phyloP scores from a whole-genome alignment of 2,113 vertebrate species.

The Talpa occidentalis region DNA sequence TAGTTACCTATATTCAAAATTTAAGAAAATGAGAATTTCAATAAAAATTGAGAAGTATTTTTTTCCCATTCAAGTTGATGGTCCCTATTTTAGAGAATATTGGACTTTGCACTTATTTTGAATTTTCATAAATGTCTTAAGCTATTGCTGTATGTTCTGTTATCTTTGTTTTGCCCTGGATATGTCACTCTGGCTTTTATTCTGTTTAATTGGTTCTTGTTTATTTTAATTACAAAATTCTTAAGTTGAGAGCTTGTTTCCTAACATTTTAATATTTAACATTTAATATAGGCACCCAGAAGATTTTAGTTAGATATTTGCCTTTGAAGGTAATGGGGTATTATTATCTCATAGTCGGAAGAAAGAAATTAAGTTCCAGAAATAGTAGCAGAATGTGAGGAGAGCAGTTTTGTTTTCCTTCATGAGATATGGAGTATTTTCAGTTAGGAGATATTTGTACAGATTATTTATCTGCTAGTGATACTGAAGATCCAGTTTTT shows the following conservation, averaged over 20 bases:
- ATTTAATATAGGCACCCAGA: too few relatives aligned
- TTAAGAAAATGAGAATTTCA: background rate
- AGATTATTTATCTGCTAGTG: background rate
- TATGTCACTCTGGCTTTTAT: background rate
- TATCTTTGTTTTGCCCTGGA: background rate
- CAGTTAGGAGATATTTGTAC: background rate
- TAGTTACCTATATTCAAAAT: background rate
- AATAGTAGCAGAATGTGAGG: background rate
- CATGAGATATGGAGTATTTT: constrained; percentile 16
- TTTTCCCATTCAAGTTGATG: background rate
- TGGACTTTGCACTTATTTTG: background rate
- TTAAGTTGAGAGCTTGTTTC: background rate
- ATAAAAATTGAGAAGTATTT: background rate
- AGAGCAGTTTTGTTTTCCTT: background rate
- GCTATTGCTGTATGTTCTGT: background rate
- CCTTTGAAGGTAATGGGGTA: background rate
- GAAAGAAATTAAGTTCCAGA: background rate
- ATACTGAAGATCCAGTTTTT: background rate
- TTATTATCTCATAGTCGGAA: background rate
- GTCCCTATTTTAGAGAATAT: background rate
- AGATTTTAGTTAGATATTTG: background rate
- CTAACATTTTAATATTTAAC: background rate
- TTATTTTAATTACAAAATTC: constrained; percentile 41
- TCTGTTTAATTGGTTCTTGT: background rate
- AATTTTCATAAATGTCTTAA: background rate